phyloP scores from a whole-genome alignment of 2,113 vertebrate species.

The Dunckerocampus dactyliophorus region DNA sequence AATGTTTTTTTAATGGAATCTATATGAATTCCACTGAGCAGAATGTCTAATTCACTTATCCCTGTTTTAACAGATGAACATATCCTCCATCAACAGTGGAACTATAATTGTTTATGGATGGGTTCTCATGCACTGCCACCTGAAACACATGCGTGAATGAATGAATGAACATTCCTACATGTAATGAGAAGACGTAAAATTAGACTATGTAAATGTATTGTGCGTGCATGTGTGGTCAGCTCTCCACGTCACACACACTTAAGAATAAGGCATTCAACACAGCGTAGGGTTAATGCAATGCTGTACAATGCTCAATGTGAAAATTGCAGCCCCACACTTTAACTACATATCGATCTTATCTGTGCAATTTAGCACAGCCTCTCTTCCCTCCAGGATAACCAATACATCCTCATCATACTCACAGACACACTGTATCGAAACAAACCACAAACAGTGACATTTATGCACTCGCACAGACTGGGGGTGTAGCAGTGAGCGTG shows the following conservation, averaged over 20 bases:
- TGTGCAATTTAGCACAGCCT: slow-evolving; percentile 61
- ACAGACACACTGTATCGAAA: slow-evolving; percentile 21
- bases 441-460: slow-evolving; percentile 20
- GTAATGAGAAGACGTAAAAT: too few relatives aligned
- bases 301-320: slow-evolving; percentile 54
- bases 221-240: too few relatives aligned
- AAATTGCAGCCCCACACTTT: slow-evolving; percentile 55
- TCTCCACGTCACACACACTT: slow-evolving; percentile 17
- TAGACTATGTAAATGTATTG: too few relatives aligned
- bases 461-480: slow-evolving; percentile 8
- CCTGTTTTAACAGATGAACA: too few relatives aligned
- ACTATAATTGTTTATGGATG: too few relatives aligned
- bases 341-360: slow-evolving; percentile 73
- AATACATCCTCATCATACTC: slow-evolving; percentile 43
- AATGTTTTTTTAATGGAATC: too few relatives aligned
- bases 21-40: too few relatives aligned
- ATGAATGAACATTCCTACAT: not conserved
- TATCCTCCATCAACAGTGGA: too few relatives aligned
- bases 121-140: too few relatives aligned
- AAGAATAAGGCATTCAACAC: slow-evolving; percentile 26
- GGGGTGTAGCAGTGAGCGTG: slow-evolving; percentile 2
- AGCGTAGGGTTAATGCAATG: slow-evolving; percentile 32
- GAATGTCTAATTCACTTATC: too few relatives aligned
- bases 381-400: slow-evolving; percentile 46
- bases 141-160: too few relatives aligned